A percentile compares a stretch with the other conserved stretches of the same genome.
phyloP scores from a whole-genome alignment of 2,888 invertebrate species.

The Spialia ferax region DNA sequence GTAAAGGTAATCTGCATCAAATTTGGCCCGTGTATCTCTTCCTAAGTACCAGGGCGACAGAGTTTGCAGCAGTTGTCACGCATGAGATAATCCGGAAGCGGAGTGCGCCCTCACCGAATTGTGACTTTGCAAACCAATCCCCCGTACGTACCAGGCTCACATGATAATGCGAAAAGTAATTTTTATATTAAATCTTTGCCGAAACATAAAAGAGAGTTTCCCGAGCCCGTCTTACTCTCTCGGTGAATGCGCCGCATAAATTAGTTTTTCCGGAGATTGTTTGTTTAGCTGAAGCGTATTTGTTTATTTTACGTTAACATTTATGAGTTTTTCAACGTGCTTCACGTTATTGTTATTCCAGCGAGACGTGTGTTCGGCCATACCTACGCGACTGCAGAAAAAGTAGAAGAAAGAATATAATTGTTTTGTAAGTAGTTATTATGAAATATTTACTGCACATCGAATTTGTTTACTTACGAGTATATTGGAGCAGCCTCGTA shows the following conservation, averaged over 20 bases:
- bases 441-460: no score
- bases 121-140: slow-evolving; percentile 64
- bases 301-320: slow-evolving; percentile 75
- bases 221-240: slow-evolving; percentile 66
- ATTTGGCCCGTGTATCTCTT: slow-evolving; percentile 47
- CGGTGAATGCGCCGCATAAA: slow-evolving; percentile 78
- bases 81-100: slow-evolving; percentile 76
- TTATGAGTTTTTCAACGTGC: slow-evolving; percentile 71
- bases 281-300: slow-evolving; percentile 72
- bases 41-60: slow-evolving; percentile 61
- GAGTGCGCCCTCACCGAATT: slow-evolving; percentile 65
- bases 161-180: slow-evolving; percentile 83
- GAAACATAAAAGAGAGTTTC: slow-evolving; percentile 81
- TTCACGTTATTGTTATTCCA: slow-evolving; percentile 48
- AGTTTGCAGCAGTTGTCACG: slow-evolving; percentile 75
- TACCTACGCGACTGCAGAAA: slow-evolving; percentile 43
- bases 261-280: slow-evolving; percentile 84
- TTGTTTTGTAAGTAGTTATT: no score
- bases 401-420: no score
- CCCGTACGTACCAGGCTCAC: slow-evolving; percentile 69
- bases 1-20: no score
- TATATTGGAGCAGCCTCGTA: no score
- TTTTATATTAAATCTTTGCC: slow-evolving; percentile 83
- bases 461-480: no score
- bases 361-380: slow-evolving; percentile 49